These are phyloP conservation scores for Hystrix cristata DNA, from an alignment of 2,113 vertebrate species.

Conservation along the genomic window DNA sequence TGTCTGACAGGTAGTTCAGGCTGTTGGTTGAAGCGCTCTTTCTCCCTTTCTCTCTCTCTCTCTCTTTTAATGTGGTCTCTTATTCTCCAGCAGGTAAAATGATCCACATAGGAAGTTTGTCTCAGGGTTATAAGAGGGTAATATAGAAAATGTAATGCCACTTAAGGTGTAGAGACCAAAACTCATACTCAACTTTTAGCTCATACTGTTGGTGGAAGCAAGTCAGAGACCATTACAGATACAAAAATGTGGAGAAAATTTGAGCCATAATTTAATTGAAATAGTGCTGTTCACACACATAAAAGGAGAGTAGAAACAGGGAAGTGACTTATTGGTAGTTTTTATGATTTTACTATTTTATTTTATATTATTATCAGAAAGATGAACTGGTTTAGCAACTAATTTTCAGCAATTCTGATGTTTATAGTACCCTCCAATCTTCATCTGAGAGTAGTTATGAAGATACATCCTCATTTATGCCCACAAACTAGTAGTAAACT, in stretches of 20 bases:
- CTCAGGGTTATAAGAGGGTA: not conserved
- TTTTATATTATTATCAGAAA: not conserved
- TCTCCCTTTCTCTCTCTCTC: rapidly evolving
- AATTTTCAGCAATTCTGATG: not conserved
- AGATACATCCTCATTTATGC: not conserved
- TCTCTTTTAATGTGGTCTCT: too few species aligned
- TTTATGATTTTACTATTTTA: not conserved
- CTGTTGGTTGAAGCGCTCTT: too few species aligned
- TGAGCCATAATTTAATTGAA: not conserved
- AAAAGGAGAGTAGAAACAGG: not conserved
- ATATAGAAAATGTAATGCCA: not conserved
- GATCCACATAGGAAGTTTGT: not conserved
- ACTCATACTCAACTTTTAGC: not conserved
- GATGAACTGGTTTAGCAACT: not conserved
- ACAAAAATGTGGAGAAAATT: not conserved
- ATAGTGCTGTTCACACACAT: not conserved
- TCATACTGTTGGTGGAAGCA: not conserved
- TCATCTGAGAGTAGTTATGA: not conserved
- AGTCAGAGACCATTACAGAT: not conserved
- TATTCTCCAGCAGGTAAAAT: not conserved
- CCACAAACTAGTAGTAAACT: not conserved
- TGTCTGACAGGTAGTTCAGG: too few species aligned
- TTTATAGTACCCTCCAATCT: not conserved
- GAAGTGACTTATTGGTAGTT: not conserved
- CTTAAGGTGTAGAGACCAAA: not conserved